Evolutionary conservation across 2,797 vertebrate genomes (phyloP).

Genomic region (Paguma larvata): DNA sequence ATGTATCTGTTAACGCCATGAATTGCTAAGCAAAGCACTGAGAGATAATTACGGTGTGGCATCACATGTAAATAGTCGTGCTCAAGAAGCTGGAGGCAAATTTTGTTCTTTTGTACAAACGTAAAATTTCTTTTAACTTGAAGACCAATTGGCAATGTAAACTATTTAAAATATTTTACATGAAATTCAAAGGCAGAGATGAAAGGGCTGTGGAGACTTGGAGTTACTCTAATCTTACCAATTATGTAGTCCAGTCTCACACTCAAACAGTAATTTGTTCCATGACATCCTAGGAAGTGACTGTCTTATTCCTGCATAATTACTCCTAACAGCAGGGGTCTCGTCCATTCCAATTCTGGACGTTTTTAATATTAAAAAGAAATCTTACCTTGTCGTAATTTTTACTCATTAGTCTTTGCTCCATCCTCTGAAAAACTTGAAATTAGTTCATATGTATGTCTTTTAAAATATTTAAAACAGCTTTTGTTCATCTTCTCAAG

Average conservation of each 20-base stretch:
- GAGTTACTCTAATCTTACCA: not conserved
- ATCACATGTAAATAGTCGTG: not conserved
- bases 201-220: conserved; percentile 18
- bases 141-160: conserved; percentile 66
- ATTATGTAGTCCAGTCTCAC: not conserved
- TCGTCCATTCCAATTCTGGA: not conserved
- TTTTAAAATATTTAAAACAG: conserved; percentile 39
- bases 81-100: not conserved
- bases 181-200: conserved; percentile 58
- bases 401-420: not conserved
- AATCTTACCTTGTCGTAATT: not conserved
- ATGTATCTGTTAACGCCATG: not conserved
- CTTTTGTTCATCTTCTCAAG: not conserved
- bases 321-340: not conserved
- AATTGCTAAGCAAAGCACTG: conserved; percentile 28
- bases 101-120: conserved; percentile 37
- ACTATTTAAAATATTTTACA: conserved; percentile 65
- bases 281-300: not conserved
- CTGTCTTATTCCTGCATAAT: not conserved
- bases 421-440: not conserved
- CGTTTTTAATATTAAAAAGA: not conserved
- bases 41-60: conserved; percentile 4
- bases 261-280: conserved; percentile 32
- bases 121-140: conserved; percentile 48
- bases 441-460: not conserved